These are phyloP conservation scores for Harmothoe impar DNA, from an alignment of 2,888 invertebrate genomes.

Conservation along the genomic window DNA sequence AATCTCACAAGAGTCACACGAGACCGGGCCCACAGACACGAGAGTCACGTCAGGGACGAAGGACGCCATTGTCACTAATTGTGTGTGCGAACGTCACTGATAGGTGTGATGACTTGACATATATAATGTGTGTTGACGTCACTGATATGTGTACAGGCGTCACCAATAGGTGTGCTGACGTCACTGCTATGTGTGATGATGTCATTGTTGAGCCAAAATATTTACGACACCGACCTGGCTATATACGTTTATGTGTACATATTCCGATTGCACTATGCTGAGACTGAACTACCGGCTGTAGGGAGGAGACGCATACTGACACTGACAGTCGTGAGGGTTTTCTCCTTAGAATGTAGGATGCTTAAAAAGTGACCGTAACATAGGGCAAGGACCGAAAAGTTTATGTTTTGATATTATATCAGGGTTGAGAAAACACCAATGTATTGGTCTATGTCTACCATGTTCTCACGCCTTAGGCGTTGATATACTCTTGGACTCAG, in stretches of 20 bases:
- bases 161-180: background rate
- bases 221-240: background rate
- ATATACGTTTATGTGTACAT: background rate
- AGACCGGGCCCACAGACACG: slow-evolving; percentile 24
- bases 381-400: background rate
- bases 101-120: background rate
- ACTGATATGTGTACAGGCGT: too few relatives aligned
- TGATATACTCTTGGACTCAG: slow-evolving; percentile 36
- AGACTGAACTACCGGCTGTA: background rate
- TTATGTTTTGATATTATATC: slow-evolving; percentile 31
- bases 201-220: background rate
- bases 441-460: background rate
- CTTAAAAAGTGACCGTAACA: background rate
- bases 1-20: slow-evolving; percentile 52
- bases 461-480: slow-evolving; percentile 33
- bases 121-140: background rate
- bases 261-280: background rate
- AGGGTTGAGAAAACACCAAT: background rate
- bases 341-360: background rate
- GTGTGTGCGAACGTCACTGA: too few relatives aligned
- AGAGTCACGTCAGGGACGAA: slow-evolving; percentile 1
- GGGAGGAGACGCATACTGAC: too few relatives aligned
- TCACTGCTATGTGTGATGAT: slow-evolving; percentile 11
- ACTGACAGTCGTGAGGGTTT: background rate
- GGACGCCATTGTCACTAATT: too few relatives aligned